Conservation (phyloP, 2,797 vertebrate genomes). For the Ciconia nigra region DNA sequence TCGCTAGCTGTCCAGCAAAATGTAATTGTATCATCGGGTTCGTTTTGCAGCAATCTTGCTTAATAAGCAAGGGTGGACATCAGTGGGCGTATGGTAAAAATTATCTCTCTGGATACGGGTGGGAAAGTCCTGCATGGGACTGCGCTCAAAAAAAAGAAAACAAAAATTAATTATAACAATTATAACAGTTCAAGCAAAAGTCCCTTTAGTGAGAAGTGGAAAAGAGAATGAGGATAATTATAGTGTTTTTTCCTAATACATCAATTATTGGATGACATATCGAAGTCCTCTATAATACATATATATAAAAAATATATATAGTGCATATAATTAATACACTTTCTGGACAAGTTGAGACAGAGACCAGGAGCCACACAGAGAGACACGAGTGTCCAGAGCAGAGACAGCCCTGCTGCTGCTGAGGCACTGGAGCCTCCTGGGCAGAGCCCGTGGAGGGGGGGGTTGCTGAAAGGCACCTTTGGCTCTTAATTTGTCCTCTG, state of each 20-base stretch:
- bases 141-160: not conserved
- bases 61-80: not conserved
- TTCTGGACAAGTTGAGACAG: not conserved
- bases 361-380: not conserved
- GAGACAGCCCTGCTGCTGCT: not conserved
- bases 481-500: fast-evolving
- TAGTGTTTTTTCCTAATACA: not conserved
- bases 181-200: not conserved
- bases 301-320: not conserved
- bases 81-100: not conserved
- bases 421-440: not conserved
- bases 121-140: not conserved
- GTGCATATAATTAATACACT: not conserved
- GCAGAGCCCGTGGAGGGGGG: not conserved
- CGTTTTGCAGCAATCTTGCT: not conserved
- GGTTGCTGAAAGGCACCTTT: not conserved
- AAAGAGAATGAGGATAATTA: not conserved
- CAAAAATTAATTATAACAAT: not conserved
- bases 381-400: fast-evolving
- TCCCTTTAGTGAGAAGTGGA: not conserved
- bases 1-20: not conserved
- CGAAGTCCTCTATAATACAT: not conserved
- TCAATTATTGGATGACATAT: not conserved
- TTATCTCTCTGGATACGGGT: not conserved
- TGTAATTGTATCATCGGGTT: not conserved